Evolutionary conservation across 2,888 invertebrate genomes (phyloP).

Genomic region (Rhamnusium bicolor): DNA sequence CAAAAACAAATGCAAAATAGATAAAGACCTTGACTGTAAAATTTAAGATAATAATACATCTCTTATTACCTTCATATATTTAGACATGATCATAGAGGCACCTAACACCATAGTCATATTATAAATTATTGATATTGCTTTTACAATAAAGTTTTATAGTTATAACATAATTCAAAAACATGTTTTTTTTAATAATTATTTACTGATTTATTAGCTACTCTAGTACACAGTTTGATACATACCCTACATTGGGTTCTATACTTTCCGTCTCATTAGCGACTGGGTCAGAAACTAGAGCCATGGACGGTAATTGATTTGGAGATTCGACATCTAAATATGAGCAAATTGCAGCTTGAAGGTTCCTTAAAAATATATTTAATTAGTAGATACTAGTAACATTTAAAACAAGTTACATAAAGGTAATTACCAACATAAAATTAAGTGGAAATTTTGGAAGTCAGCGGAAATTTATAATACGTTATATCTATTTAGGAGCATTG

Average conservation of each 20-base stretch:
- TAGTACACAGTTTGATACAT: slow-evolving; percentile 57
- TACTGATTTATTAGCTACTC: too few species aligned
- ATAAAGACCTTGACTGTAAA: not conserved
- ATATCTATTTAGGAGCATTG: too few species aligned
- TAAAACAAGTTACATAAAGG: too few species aligned
- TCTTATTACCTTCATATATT: too few species aligned
- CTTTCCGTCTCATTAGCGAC: slow-evolving; percentile 85
- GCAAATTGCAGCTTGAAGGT: slow-evolving; percentile 95
- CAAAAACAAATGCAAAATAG: not conserved
- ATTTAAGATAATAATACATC: not conserved
- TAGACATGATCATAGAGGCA: not conserved
- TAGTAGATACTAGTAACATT: not conserved
- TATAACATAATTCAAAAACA: too few species aligned
- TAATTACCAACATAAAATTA: too few species aligned
- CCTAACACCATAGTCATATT: not conserved
- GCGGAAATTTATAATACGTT: too few species aligned
- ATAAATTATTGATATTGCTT: not conserved
- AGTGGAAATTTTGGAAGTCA: too few species aligned
- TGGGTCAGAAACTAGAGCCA: slow-evolving; percentile 83
- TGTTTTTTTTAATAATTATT: too few species aligned
- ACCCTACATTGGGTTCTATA: slow-evolving; percentile 79
- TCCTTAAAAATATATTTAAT: slow-evolving; percentile 80
- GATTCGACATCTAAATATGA: slow-evolving; percentile 94
- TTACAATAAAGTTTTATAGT: not conserved
- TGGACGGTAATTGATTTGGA: slow-evolving; percentile 81